Conservation (phyloP, 2,113 vertebrate genomes). For the Vulpes ferrilata region DNA sequence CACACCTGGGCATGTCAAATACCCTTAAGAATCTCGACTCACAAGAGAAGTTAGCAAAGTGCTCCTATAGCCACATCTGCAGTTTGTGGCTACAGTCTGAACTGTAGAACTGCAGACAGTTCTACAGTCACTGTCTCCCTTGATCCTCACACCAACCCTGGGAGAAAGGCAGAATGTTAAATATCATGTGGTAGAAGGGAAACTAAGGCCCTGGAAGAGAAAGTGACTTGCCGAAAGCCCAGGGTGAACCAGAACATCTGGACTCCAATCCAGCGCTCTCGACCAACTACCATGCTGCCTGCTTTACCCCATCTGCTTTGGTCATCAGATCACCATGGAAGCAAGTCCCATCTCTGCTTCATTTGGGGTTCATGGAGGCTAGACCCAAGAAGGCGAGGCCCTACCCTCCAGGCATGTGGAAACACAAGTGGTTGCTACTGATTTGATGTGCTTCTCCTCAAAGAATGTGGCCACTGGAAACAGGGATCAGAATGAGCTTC, state of each 20-base stretch:
- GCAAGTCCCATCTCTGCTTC: background rate
- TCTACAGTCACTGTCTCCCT: background rate
- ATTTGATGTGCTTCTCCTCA: conserved; percentile 33
- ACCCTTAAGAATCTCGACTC: conserved; percentile 3
- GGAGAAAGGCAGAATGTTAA: conserved; percentile 38
- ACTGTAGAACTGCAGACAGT: no score
- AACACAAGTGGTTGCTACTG: background rate
- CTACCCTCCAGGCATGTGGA: conserved; percentile 50
- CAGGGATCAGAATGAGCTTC: background rate
- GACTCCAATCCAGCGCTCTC: background rate
- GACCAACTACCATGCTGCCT: background rate
- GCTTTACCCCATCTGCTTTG: background rate
- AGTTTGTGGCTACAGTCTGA: background rate
- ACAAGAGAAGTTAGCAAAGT: background rate
- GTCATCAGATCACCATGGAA: background rate
- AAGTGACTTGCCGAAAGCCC: background rate
- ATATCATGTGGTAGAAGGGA: background rate
- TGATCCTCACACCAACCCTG: background rate
- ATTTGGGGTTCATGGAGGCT: background rate
- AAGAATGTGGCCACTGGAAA: background rate
- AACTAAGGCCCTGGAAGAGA: background rate
- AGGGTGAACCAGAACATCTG: background rate
- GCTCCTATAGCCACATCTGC: background rate
- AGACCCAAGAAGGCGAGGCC: background rate
- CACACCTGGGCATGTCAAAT: background rate